Base-by-base conservation (phyloP, 2,797 vertebrate genomes). In the Malacoctenus gilli region DNA sequence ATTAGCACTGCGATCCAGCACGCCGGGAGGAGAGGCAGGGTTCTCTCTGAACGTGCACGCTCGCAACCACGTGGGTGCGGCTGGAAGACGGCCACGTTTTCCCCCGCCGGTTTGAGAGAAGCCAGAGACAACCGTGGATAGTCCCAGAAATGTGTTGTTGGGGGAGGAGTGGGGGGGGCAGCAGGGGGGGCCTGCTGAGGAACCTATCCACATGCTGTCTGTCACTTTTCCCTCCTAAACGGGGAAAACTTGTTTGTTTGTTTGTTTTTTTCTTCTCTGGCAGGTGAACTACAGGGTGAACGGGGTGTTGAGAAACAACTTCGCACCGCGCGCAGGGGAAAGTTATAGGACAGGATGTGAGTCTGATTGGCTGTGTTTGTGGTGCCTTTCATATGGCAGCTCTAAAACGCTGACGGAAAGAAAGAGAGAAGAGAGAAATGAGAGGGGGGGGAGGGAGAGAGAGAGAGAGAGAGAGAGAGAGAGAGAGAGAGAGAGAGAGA, bases 101-200 rank as follows among this genome's bases (percentile, higher is more conserved):
- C n/a, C n/a, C n/a, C 82, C 75, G 57, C 77, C 59, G 70, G 80
- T 43, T n/a, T 57, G 77, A 73, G 82, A 91, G 80, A 90, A 87
- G 84, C 65, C 79, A 85, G 73, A 85, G 87, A 90, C 90, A 90
- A 80, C 84, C 57, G 71, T 77, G 78, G 82, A 90, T 87, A 82
- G 83, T 84, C 79, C 83, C 77, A 41, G 50, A 50, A 85, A 87
- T 84, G 57, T 48, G 7, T 37, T 73, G 10, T 1, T n/a, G n/a
- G n/a, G n/a, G n/a, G n/a, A n/a, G n/a, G n/a, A n/a, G n/a, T n/a
- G n/a, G n/a, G n/a, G n/a, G n/a, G n/a, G n/a, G n/a, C n/a, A n/a
- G 6, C 5, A 28, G 42, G 50, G 59, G 68, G 64, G 60, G 35
- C 72, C 75, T 40, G 11, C 64, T 56, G 70, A 38, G 39, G 61